These are phyloP conservation scores for Cryptotermes secundus DNA, from an alignment of 1,140 invertebrate species.

Conservation along the genomic window DNA sequence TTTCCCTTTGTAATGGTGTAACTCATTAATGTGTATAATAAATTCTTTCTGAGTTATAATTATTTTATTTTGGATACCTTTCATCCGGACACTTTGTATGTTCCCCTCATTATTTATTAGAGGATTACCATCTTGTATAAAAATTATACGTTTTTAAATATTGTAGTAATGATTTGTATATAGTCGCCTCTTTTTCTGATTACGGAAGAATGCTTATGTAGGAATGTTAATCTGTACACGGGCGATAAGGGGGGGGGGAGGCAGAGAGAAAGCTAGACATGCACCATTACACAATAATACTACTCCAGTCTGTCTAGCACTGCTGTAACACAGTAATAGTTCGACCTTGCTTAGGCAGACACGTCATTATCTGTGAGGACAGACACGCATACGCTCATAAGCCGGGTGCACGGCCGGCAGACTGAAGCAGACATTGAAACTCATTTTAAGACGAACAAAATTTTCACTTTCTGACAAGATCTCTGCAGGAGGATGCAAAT, in stretches of 20 bases:
- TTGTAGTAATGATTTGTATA: too few species aligned
- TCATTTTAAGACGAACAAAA: not conserved
- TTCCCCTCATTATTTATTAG: too few species aligned
- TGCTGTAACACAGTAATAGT: not conserved
- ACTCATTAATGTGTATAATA: too few species aligned
- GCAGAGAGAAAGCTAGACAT: not conserved
- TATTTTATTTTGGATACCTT: too few species aligned
- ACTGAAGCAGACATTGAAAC: not conserved
- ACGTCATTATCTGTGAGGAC: not conserved
- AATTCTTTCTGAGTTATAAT: too few species aligned
- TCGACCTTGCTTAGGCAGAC: not conserved
- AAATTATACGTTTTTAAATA: too few species aligned
- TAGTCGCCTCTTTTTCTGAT: not conserved
- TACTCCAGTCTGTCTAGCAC: not conserved
- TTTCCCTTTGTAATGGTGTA: too few species aligned
- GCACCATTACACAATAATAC: slow-evolving; percentile 7
- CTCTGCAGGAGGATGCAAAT: too few species aligned
- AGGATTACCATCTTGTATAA: too few species aligned
- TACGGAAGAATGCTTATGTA: not conserved
- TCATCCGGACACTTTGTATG: too few species aligned
- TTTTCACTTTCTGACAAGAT: not conserved
- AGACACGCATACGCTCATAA: not conserved
- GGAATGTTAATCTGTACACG: not conserved
- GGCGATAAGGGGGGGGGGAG: not conserved
- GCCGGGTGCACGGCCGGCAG: not conserved